phyloP scores from a whole-genome alignment of 2,888 invertebrate species.

The Brachylomia viminalis region DNA sequence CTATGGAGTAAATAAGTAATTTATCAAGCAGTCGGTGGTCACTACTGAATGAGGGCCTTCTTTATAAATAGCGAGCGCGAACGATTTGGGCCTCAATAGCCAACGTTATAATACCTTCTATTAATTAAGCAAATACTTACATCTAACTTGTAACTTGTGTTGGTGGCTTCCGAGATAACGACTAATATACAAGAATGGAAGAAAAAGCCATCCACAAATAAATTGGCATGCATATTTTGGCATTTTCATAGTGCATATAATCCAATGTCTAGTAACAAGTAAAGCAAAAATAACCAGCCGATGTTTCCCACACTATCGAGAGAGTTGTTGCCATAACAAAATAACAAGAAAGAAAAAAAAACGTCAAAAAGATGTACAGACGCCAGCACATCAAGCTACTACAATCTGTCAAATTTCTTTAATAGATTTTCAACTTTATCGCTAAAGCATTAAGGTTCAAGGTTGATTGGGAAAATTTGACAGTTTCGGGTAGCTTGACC shows the following conservation, averaged over 20 bases:
- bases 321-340: slow-evolving; percentile 44
- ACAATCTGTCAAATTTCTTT: too few relatives aligned
- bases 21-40: slow-evolving; percentile 48
- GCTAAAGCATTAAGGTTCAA: too few relatives aligned
- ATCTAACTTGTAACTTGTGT: not conserved
- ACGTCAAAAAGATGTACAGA: slow-evolving; percentile 55
- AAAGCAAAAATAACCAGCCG: slow-evolving; percentile 17
- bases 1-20: slow-evolving; percentile 32
- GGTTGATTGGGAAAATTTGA: too few relatives aligned
- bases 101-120: slow-evolving; percentile 12
- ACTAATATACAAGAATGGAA: too few relatives aligned
- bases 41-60: slow-evolving; percentile 4
- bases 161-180: too few relatives aligned
- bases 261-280: not conserved
- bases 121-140: slow-evolving; percentile 13
- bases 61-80: slow-evolving; percentile 7
- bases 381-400: too few relatives aligned
- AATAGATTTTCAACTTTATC: too few relatives aligned
- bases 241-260: too few relatives aligned
- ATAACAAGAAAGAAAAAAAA: slow-evolving; percentile 52
- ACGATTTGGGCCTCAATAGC: slow-evolving; percentile 19
- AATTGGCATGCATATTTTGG: too few relatives aligned
- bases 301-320: slow-evolving; percentile 58
- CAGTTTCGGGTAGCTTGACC: too few relatives aligned
- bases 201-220: too few relatives aligned